Conservation (phyloP, 2,888 invertebrate genomes). For the Phalangium opilio region DNA sequence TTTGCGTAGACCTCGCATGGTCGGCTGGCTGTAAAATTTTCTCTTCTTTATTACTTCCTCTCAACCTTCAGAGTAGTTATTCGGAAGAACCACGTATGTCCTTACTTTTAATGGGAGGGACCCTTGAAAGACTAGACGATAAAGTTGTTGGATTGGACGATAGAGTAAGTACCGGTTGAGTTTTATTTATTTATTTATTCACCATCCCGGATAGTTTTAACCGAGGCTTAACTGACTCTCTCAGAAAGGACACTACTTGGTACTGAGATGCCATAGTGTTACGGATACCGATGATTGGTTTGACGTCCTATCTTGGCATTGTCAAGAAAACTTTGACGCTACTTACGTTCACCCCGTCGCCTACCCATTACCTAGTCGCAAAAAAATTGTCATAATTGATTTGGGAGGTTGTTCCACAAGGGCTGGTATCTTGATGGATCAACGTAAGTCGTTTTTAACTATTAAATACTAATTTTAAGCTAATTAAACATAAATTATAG, state of each 20-base stretch:
- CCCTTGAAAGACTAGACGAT: slow-evolving; percentile 35
- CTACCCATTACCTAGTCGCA: slow-evolving; percentile 9
- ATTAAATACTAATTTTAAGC: neutral
- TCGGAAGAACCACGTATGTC: slow-evolving; percentile 32
- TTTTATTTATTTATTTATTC: no score
- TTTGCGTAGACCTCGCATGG: no score
- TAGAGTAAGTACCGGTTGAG: slow-evolving; percentile 34
- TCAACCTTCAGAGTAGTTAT: slow-evolving; percentile 29
- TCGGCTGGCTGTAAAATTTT: no score
- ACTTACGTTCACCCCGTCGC: slow-evolving; percentile 37
- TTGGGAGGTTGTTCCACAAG: slow-evolving; percentile 41
- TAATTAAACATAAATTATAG: slow-evolving; percentile 5
- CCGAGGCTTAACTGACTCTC: no score
- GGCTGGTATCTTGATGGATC: slow-evolving; percentile 38
- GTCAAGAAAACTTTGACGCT: slow-evolving; percentile 31
- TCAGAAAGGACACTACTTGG: slow-evolving; percentile 38
- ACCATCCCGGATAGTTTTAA: no score
- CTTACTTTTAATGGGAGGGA: slow-evolving; percentile 38
- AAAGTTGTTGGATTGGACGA: slow-evolving; percentile 37
- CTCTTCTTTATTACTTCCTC: no score
- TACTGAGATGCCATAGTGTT: slow-evolving; percentile 34
- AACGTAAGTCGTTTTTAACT: slow-evolving; percentile 28
- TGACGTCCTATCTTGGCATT: slow-evolving; percentile 37
- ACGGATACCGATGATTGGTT: slow-evolving; percentile 37
- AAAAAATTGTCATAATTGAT: slow-evolving; percentile 37